A percentile compares a stretch with the other conserved stretches of the same genome.
Conservation (phyloP, 2,888 invertebrate genomes). For the Fissipunctia ypsillon region DNA sequence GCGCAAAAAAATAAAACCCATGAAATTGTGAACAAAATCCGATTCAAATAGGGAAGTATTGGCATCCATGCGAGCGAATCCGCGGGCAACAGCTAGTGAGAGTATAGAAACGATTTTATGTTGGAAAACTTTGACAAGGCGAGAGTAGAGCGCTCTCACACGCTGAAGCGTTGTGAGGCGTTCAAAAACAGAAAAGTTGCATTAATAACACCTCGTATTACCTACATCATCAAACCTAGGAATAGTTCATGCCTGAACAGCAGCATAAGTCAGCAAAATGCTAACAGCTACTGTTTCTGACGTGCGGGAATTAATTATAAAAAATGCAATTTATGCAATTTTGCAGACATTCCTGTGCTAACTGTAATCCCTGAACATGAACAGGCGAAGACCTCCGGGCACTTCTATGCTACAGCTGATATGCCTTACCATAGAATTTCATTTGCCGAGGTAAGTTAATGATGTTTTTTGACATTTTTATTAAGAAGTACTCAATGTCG, state of each 20-base stretch:
- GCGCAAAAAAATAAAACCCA: too few species aligned
- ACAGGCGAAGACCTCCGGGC: not conserved
- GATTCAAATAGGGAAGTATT: too few species aligned
- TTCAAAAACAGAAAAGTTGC: too few species aligned
- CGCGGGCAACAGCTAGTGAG: too few species aligned
- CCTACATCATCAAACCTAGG: not conserved
- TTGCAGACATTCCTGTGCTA: not conserved
- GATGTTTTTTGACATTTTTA: not conserved
- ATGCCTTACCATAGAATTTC: constrained; percentile 51
- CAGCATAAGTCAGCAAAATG: not conserved
- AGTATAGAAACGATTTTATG: too few species aligned
- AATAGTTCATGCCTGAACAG: not conserved
- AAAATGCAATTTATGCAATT: not conserved
- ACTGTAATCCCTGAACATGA: not conserved
- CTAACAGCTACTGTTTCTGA: not conserved
- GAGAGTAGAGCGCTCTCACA: too few species aligned
- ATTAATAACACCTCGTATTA: not conserved
- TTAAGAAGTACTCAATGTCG: not conserved
- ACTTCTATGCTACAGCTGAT: not conserved
- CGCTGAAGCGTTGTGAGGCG: too few species aligned
- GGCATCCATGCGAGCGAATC: too few species aligned
- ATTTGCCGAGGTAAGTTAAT: constrained; percentile 33
- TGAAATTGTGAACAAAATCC: too few species aligned
- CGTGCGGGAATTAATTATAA: too few species aligned
- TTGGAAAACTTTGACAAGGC: too few species aligned